These are phyloP conservation scores for Heliconius hortense DNA, from an alignment of 2,888 invertebrate genomes.

Conservation along the genomic window DNA sequence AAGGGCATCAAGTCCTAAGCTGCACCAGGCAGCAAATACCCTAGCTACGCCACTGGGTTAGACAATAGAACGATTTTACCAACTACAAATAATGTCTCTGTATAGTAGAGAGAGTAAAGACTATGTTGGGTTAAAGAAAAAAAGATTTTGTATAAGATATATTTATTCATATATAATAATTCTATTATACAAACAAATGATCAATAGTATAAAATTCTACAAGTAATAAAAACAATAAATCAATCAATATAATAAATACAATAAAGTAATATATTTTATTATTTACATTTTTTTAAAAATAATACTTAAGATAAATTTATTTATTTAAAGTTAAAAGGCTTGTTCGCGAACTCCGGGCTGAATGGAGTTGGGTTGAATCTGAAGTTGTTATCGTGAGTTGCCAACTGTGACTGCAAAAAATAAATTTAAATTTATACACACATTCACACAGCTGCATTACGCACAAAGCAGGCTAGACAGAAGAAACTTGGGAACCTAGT, in stretches of 20 bases:
- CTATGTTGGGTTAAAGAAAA: neutral
- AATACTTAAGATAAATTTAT: neutral
- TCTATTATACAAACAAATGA: neutral
- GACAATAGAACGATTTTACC: too few species aligned
- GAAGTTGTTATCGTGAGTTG: slow-evolving; percentile 67
- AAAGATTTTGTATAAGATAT: neutral
- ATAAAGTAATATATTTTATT: neutral
- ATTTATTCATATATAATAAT: neutral
- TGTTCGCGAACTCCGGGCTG: slow-evolving; percentile 59
- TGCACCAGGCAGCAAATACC: too few species aligned
- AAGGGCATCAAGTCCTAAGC: too few species aligned
- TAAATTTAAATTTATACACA: slow-evolving; percentile 11
- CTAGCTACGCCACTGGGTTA: too few species aligned
- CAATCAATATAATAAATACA: slow-evolving; percentile 4
- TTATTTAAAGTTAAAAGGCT: slow-evolving; percentile 46
- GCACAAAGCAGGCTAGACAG: too few species aligned
- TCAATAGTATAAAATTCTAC: neutral
- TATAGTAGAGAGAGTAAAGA: neutral
- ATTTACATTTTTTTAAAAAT: slow-evolving; percentile 1
- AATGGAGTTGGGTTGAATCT: slow-evolving; percentile 66
- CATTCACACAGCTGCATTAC: too few species aligned
- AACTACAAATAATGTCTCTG: neutral
- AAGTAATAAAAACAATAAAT: neutral
- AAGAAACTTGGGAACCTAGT: too few species aligned
- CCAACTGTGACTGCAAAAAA: slow-evolving; percentile 44